phyloP scores from a whole-genome alignment of 2,113 vertebrate species.

The Peromyscus californicus region DNA sequence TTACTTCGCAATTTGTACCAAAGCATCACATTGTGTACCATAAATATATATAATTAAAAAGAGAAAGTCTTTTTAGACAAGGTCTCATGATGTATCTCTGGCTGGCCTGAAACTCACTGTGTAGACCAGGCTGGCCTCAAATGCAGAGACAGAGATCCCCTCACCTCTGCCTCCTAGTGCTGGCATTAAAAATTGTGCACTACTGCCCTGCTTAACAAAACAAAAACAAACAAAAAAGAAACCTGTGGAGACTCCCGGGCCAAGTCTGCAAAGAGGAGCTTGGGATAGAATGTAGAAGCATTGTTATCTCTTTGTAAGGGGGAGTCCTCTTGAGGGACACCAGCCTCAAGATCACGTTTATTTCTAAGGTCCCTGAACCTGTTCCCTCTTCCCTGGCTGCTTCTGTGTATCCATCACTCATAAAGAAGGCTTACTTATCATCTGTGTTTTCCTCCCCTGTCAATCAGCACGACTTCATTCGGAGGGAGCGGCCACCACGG shows the following conservation, averaged over 20 bases:
- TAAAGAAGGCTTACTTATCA: neutral
- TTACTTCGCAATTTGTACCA: neutral
- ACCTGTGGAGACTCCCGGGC: neutral
- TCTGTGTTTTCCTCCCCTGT: constrained; percentile 47
- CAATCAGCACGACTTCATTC: constrained; percentile 96
- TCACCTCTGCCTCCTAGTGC: no score
- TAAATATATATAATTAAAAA: neutral
- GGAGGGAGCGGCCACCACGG: constrained; percentile 92
- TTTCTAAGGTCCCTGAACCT: neutral
- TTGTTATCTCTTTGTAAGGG: neutral
- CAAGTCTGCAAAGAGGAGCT: neutral
- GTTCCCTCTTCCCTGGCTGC: neutral
- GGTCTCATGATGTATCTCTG: neutral
- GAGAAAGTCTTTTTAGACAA: neutral
- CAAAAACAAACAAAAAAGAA: neutral
- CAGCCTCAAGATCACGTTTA: neutral
- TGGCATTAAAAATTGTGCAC: neutral
- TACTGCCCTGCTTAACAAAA: neutral
- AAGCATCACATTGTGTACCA: neutral
- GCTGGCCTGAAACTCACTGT: neutral
- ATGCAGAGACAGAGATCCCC: neutral
- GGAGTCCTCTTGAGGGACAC: neutral
- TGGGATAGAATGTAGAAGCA: neutral
- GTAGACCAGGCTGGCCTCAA: neutral
- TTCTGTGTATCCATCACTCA: neutral